phyloP scores from a whole-genome alignment of 2,888 invertebrate species.

The Cosmopolites sordidus region DNA sequence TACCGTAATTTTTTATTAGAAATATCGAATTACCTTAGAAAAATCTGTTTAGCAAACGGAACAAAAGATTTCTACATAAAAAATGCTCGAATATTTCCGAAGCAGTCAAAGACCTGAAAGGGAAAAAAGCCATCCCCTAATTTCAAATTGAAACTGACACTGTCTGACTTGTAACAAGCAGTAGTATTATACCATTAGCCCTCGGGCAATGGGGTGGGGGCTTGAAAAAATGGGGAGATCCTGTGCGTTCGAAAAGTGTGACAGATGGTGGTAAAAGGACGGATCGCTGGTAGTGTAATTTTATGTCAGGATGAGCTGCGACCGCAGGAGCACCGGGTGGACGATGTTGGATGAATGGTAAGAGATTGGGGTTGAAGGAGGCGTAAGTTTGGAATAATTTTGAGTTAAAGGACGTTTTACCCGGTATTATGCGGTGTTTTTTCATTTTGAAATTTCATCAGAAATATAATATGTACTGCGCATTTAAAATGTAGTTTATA shows the following conservation, averaged over 20 bases:
- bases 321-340: constrained; percentile 13
- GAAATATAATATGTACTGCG: too few species aligned
- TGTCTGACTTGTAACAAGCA: constrained; percentile 21
- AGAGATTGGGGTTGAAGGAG: not conserved
- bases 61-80: too few species aligned
- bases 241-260: constrained; percentile 14
- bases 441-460: too few species aligned
- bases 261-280: constrained; percentile 22
- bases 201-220: not conserved
- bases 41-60: too few species aligned
- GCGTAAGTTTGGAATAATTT: not conserved
- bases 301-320: constrained; percentile 20
- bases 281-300: constrained; percentile 17
- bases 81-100: too few species aligned
- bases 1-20: too few species aligned
- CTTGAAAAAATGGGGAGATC: constrained; percentile 11
- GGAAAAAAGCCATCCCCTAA: too few species aligned
- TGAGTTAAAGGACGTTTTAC: too few species aligned
- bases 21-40: too few species aligned
- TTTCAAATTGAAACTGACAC: constrained; percentile 19
- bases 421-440: too few species aligned
- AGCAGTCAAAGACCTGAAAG: too few species aligned
- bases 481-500: too few species aligned
- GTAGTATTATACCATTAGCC: constrained; percentile 16
- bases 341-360: not conserved